These are phyloP conservation scores for Abscondita cerata DNA, from an alignment of 2,888 invertebrate genomes.

Conservation along the genomic window DNA sequence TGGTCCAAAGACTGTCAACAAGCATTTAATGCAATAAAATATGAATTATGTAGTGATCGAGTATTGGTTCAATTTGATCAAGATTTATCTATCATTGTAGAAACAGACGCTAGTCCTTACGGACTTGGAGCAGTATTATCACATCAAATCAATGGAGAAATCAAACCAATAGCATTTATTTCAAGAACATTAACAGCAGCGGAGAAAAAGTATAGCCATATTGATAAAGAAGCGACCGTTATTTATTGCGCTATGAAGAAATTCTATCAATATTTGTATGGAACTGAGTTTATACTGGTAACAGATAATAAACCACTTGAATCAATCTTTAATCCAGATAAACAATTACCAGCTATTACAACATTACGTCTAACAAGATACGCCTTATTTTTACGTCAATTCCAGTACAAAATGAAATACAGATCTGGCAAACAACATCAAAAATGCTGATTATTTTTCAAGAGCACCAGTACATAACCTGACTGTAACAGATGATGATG, in stretches of 20 bases:
- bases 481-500: slow-evolving; percentile 29
- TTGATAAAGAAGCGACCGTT: neutral
- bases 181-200: slow-evolving; percentile 40
- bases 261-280: neutral
- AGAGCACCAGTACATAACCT: neutral
- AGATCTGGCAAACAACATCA: neutral
- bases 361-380: neutral
- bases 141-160: neutral
- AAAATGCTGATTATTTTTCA: neutral
- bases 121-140: slow-evolving; percentile 46
- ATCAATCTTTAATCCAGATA: neutral
- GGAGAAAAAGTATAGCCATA: neutral
- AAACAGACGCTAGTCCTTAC: slow-evolving; percentile 44
- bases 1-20: neutral
- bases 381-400: neutral
- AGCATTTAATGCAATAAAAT: neutral
- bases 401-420: neutral
- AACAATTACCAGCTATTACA: neutral
- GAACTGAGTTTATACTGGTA: neutral
- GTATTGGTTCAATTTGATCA: neutral
- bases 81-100: slow-evolving; percentile 40
- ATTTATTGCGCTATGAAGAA: neutral
- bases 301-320: neutral
- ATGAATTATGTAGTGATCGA: neutral
- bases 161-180: slow-evolving; percentile 16